Conservation (phyloP, 2,888 invertebrate genomes). For the Agriotes lineatus region DNA sequence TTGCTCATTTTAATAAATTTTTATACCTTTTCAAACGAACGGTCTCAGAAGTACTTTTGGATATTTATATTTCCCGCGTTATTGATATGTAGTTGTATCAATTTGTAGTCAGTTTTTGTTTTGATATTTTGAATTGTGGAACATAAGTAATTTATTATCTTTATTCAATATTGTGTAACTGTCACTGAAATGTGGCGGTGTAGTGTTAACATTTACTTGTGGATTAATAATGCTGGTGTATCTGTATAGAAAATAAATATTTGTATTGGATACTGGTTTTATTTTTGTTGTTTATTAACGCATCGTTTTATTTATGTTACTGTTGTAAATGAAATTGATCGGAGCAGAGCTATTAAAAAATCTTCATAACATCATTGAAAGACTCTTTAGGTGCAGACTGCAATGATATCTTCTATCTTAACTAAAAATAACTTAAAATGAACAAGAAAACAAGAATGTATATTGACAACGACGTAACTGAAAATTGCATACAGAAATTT, state of each 20-base stretch:
- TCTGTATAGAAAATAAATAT: constrained; percentile 37
- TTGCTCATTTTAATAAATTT: constrained; percentile 26
- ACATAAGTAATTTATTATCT: constrained; percentile 18
- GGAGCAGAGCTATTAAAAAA: too few relatives aligned
- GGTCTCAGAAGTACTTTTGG: constrained; percentile 10
- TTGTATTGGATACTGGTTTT: constrained; percentile 29
- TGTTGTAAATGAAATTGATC: too few relatives aligned
- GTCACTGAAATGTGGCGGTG: constrained; percentile 34
- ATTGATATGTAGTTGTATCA: constrained; percentile 15
- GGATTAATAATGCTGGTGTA: constrained; percentile 39
- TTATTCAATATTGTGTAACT: constrained; percentile 36
- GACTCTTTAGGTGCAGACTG: too few relatives aligned
- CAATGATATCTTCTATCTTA: too few relatives aligned
- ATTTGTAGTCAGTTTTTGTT: constrained; percentile 14
- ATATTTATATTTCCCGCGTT: neutral
- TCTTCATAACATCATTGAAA: too few relatives aligned
- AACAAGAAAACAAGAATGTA: too few relatives aligned
- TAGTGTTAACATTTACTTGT: constrained; percentile 38
- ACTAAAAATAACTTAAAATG: too few relatives aligned
- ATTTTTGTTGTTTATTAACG: too few relatives aligned
- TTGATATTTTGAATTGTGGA: constrained; percentile 11
- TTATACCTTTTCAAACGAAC: constrained; percentile 11
- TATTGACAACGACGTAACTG: too few relatives aligned
- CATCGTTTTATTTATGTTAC: too few relatives aligned
- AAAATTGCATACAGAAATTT: too few relatives aligned